Evolutionary conservation across 1,140 invertebrate species (phyloP), one percentile per base, ranked within the genome.

Genomic region (Psilanteris sp.): DNA sequence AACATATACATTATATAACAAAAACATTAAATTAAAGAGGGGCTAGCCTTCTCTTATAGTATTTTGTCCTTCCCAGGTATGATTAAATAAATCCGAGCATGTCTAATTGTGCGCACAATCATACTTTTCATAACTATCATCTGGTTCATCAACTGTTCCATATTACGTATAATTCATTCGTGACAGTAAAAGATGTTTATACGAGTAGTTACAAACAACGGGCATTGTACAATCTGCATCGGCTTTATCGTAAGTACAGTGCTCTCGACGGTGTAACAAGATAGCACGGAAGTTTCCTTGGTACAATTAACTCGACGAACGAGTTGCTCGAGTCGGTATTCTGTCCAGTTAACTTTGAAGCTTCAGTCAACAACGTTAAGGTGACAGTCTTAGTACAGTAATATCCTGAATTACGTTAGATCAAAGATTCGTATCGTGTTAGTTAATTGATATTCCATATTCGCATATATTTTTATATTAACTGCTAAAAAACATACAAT

Each of bases 231-330:
- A 55, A 70, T 70, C 43, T 70, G 44, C 52, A 50, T 50, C 52
- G 26, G 34, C 52, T 70, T 59, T 50, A 70, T 48, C 66, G 43
- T 39, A 39, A 34, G 50, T 15, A 15, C 39, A 31, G 16, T 50
- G 43, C 24, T 39, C 43, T 68, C 41, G 43, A 29, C 50, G 32
- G 14, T 68, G 43, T 59, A 70, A 59, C 44, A 59, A 70, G 66
- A 70, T 70, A 59, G 52, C 20, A 22, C 36, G 34, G 66, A 59
- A 70, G 66, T 70, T 70, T 70, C 66, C 44, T 62, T 26, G 27
- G 64, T 68, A 68, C 52, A 68, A 68, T 68, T 68, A 68, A 68
- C 64, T 57, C 64, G 52, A 59, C 43, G 43, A 57, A 68, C 64
- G 52, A 68, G 50, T 57, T 68, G 16, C 64, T 57, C 43, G 18